These are phyloP conservation scores for Selene dorsalis DNA, from an alignment of 2,797 vertebrate genomes.

Conservation along the genomic window DNA sequence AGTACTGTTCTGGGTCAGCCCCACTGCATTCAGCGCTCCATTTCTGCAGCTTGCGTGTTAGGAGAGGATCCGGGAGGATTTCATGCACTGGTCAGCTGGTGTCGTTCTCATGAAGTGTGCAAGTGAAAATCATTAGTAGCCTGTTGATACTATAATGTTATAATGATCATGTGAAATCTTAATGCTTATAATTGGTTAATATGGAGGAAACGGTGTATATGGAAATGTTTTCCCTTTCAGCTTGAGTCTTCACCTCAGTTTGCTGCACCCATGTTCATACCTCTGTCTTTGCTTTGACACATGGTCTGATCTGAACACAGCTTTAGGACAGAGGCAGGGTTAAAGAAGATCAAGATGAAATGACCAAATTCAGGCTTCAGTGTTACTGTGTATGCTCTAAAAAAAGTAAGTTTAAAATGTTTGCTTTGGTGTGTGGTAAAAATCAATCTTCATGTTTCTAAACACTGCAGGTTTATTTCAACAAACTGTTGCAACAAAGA, in stretches of 20 bases:
- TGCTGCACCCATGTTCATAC: too few species aligned
- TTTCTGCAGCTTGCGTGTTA: too few species aligned
- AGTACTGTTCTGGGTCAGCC: too few species aligned
- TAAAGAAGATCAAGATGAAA: neutral
- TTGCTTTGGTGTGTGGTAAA: neutral
- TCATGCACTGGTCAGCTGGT: too few species aligned
- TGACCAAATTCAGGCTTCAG: neutral
- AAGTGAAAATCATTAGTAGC: too few species aligned
- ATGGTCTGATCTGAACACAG: neutral
- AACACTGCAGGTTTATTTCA: constrained; percentile 9
- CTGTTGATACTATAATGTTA: too few species aligned
- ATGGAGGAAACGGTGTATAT: too few species aligned
- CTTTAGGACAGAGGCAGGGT: neutral
- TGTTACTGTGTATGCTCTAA: neutral
- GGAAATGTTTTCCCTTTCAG: neutral
- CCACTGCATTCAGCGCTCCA: too few species aligned
- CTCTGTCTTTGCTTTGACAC: neutral
- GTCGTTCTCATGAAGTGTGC: too few species aligned
- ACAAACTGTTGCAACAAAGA: constrained; percentile 1
- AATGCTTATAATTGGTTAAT: too few species aligned
- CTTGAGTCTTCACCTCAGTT: neutral
- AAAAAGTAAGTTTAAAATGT: neutral
- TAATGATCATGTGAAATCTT: too few species aligned
- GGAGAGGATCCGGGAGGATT: too few species aligned
- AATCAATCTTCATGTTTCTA: neutral